Evolutionary conservation across 1,140 invertebrate species (phyloP), one percentile per base, ranked within the genome.

Genomic region (Elysia chlorotica): DNA sequence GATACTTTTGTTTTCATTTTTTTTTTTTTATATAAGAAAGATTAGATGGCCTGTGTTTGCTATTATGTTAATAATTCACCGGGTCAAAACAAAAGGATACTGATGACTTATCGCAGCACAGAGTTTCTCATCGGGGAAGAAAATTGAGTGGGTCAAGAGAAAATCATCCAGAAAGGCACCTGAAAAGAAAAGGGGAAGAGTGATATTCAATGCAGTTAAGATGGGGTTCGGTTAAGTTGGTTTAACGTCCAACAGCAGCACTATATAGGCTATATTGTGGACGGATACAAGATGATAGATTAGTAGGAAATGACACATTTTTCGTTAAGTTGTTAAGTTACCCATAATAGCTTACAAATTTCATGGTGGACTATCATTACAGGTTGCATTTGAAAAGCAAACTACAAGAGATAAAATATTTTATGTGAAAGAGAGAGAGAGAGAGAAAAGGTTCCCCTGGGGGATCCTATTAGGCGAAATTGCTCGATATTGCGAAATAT

Each of bases 111-210:
- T 89, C 84, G 93, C 92, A 54, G 92, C 90, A 81, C 94, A 92
- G 62, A 96, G 88, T 76, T 93, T 90, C 74, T 93, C 91, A 63
- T 91, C 92, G 19, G 93, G 92, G 90, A 96, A 93, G 86, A 94
- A 96, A 62, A 95, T 92, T 66, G 94, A 92, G 84, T 96, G 93
- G n/a, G 94, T 96, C 21, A 96, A 87, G 54, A 96, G 88, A 84
- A 96, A 95, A 87, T 96, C 94, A 83, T 95, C 94, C 53, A 95
- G 88, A 81, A 94, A 94, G 65, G 91, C 91, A 87, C 94, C 93
- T 86, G 86, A 59, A 83, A 82, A 71, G 19, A 37, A 56, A 30
- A 61, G 36, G 68, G 19, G 62, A 28, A 31, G 14, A 65, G 19
- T 5, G 17, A 35, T 5, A 36, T 14, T 31, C 14, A 14, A 36